Evolutionary conservation across 2,888 invertebrate genomes (phyloP), one percentile per base, ranked within the genome.

Genomic region (Augochlorella aurata): DNA sequence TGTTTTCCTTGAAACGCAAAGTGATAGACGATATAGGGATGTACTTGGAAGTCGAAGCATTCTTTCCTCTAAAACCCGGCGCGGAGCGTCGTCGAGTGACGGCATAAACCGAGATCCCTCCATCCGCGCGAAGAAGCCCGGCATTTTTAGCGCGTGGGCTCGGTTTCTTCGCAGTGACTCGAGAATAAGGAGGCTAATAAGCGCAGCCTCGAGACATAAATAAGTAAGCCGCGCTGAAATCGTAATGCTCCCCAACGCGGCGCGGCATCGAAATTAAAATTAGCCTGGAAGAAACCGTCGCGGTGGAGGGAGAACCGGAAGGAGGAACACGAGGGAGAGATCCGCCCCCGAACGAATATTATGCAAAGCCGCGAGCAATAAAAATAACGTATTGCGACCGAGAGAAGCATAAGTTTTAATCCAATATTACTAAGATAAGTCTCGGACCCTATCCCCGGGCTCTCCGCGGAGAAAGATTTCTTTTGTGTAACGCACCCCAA

Each of bases 331-430:
- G 61, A 65, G 38, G 38, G 47, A 75, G 52, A 66, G 81, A 58
- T 10, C 24, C 83, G 66, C 86, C 87, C 85, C 85, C 54, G 38
- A 54, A 61, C 86, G 92, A 92, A 91, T 92, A 93, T 93, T 93
- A 93, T 93, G 93, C 93, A 93, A 93, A 93, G 92, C 93, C 92
- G 91, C 91, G 90, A 92, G 93, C 93, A 93, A 93, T 93, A 93
- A 93, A 93, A 93, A 93, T 93, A 93, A 93, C 93, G 93, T 93
- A 93, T 93, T 93, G 93, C 93, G 89, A 90, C 89, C 91, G 91
- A 91, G 91, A 92, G 91, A 92, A 91, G 93, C 91, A 92, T 92
- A 93, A 93, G 93, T 93, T 93, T 93, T 93, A 93, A 93, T 93
- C 93, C 93, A 93, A 93, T 93, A 93, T 93, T 92, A 93, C 93